A percentile compares a stretch with the other conserved stretches of the same genome.
These are phyloP conservation scores for Cepaea nemoralis DNA, from an alignment of 1,140 invertebrate genomes.

Conservation along the genomic window DNA sequence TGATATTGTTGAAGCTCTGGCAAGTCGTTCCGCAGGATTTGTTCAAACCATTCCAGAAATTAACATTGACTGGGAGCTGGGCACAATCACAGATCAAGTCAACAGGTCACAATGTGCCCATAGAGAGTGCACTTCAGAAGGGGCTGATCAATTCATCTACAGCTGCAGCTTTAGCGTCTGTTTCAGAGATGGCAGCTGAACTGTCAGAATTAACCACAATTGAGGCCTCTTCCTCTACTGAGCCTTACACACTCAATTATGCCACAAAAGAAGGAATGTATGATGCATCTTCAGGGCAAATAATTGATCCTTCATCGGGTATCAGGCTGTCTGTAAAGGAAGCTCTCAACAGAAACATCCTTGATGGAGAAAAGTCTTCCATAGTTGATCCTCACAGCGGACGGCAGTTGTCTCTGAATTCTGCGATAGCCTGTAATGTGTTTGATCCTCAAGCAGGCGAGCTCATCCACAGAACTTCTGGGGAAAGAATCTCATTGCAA, in stretches of 20 bases:
- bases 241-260: conserved; percentile 52
- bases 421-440: conserved; percentile 86
- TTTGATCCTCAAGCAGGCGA: conserved; percentile 85
- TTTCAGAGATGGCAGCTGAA: conserved; percentile 44
- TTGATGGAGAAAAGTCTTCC: conserved; percentile 58
- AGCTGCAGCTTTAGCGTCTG: conserved; percentile 55
- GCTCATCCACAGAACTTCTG: conserved; percentile 73
- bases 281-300: conserved; percentile 56
- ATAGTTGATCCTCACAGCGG: conserved; percentile 63
- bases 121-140: conserved; percentile 82
- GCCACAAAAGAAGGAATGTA: conserved; percentile 49
- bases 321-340: conserved; percentile 73
- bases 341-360: conserved; percentile 58
- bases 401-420: conserved; percentile 82
- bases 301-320: conserved; percentile 81
- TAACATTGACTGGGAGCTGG: conserved; percentile 65
- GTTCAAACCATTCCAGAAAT: conserved; percentile 58
- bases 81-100: conserved; percentile 80
- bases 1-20: conserved; percentile 80
- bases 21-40: conserved; percentile 77
- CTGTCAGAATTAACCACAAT: not conserved
- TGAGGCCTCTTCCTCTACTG: not conserved
- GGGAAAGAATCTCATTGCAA: conserved; percentile 60
- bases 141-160: conserved; percentile 79
- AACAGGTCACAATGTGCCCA: conserved; percentile 80